These are phyloP conservation scores for Drosophila equinoxialis DNA, from an alignment of 1,140 invertebrate genomes.

Conservation along the genomic window DNA sequence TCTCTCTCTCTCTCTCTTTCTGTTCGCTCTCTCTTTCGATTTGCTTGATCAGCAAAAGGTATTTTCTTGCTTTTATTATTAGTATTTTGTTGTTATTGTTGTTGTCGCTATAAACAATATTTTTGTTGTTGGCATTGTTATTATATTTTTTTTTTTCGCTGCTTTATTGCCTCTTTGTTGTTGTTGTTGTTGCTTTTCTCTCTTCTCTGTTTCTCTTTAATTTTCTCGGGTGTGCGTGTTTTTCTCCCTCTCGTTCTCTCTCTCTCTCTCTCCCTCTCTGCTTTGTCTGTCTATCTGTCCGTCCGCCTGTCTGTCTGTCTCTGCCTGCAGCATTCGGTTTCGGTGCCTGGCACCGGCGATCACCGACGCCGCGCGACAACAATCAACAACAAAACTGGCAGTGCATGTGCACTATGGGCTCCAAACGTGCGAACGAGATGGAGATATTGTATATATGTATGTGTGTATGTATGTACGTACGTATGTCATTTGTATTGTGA, in stretches of 20 bases:
- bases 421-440: background rate
- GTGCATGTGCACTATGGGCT: conserved; percentile 61
- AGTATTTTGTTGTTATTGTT: conserved; percentile 36
- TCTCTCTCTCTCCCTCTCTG: conserved; percentile 14
- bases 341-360: conserved; percentile 74
- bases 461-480: background rate
- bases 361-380: conserved; percentile 62
- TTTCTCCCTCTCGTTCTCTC: conserved; percentile 28
- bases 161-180: conserved; percentile 52
- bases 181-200: conserved; percentile 34
- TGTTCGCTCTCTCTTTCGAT: conserved; percentile 20
- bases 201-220: background rate
- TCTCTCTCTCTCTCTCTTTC: background rate
- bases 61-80: conserved; percentile 47
- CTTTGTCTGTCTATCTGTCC: conserved; percentile 27
- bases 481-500: background rate
- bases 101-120: conserved; percentile 49
- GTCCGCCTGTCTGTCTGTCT: conserved; percentile 25
- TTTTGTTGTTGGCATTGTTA: conserved; percentile 49
- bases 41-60: conserved; percentile 47
- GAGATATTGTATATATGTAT: background rate
- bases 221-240: conserved; percentile 1
- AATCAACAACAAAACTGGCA: conserved; percentile 39
- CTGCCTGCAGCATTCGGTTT: conserved; percentile 45
- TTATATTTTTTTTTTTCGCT: conserved; percentile 48